These are phyloP conservation scores for Laothoe populi DNA, from an alignment of 2,888 invertebrate species.

Conservation along the genomic window DNA sequence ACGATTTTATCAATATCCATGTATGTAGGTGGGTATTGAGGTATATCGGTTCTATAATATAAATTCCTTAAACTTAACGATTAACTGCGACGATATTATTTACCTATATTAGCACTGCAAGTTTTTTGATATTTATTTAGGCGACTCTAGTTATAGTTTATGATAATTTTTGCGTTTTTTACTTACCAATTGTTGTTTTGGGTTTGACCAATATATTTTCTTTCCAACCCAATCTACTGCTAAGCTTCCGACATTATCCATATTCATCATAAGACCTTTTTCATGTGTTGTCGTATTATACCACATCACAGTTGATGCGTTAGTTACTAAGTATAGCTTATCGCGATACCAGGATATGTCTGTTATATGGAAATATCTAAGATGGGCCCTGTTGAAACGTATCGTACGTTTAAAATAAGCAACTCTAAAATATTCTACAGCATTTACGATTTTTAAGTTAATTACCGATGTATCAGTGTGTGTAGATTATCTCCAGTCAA, in stretches of 20 bases:
- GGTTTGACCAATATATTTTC: slow-evolving; percentile 96
- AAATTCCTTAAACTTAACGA: no score
- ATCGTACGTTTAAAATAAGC: neutral
- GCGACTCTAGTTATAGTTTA: neutral
- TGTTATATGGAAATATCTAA: slow-evolving; percentile 86
- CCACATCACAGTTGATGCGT: slow-evolving; percentile 88
- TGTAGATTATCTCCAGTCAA: slow-evolving; percentile 91
- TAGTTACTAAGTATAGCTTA: slow-evolving; percentile 89
- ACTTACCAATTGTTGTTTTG: slow-evolving; percentile 92
- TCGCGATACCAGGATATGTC: slow-evolving; percentile 93
- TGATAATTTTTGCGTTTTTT: neutral
- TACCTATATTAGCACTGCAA: no score
- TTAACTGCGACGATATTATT: no score
- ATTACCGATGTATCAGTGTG: slow-evolving; percentile 86
- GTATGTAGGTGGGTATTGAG: no score
- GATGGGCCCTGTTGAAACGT: slow-evolving; percentile 55
- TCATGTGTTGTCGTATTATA: slow-evolving; percentile 87
- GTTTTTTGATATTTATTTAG: no score
- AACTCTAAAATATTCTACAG: neutral
- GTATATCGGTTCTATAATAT: no score
- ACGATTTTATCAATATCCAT: no score
- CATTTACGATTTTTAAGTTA: neutral
- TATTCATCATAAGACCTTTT: slow-evolving; percentile 84
- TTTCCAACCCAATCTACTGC: slow-evolving; percentile 96
- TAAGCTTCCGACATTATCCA: slow-evolving; percentile 90